phyloP scores from a whole-genome alignment of 1,140 invertebrate genomes.

The Trichonephila clavipes region DNA sequence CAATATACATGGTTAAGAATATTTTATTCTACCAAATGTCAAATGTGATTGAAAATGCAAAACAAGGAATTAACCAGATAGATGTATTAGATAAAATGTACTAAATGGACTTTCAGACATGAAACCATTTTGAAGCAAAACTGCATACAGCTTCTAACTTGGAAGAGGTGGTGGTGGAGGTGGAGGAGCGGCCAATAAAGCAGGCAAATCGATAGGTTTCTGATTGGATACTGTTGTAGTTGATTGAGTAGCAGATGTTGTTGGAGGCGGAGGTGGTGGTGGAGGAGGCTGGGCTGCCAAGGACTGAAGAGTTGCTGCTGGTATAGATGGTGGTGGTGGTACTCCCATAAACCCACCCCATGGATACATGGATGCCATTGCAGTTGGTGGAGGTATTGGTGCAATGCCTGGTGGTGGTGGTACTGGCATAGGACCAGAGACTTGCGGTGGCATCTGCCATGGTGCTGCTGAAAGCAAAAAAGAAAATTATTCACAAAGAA shows the following conservation, averaged over 20 bases:
- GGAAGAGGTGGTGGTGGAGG: slow-evolving; percentile 70
- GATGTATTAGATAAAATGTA: background rate
- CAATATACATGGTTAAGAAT: background rate
- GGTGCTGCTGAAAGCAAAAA: slow-evolving; percentile 11
- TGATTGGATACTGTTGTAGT: background rate
- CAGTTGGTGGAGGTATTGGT: slow-evolving; percentile 58
- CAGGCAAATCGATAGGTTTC: background rate
- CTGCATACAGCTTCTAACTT: slow-evolving; percentile 1
- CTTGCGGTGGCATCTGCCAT: slow-evolving; percentile 29
- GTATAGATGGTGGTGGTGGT: slow-evolving; percentile 50
- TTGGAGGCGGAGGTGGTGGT: slow-evolving; percentile 71
- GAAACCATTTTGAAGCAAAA: background rate
- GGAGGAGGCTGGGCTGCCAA: slow-evolving; percentile 70
- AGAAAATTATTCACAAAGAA: too few species aligned
- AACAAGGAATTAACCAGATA: background rate
- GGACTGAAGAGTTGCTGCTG: slow-evolving; percentile 56
- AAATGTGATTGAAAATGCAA: background rate
- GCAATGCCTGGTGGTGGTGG: slow-evolving; percentile 65
- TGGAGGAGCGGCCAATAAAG: slow-evolving; percentile 52
- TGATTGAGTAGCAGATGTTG: background rate
- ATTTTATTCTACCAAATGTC: background rate
- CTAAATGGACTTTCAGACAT: background rate
- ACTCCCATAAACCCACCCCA: slow-evolving; percentile 70
- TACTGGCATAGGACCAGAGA: slow-evolving; percentile 59
- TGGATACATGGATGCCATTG: slow-evolving; percentile 71